These are phyloP conservation scores for Potamarius usumacintae DNA, from an alignment of 2,113 vertebrate genomes.

Conservation along the genomic window DNA sequence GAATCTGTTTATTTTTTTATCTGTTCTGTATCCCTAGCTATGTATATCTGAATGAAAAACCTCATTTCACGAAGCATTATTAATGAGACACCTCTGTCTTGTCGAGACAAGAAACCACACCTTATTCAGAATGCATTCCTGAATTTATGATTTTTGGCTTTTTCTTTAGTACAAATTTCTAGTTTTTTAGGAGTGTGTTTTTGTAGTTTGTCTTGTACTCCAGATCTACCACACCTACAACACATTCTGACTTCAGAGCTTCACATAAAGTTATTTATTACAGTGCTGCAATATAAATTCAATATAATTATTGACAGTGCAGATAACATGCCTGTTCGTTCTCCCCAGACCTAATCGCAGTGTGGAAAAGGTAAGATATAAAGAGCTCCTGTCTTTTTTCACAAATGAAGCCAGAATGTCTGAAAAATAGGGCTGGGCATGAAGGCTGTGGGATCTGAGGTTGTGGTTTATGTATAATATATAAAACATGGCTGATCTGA, in stretches of 20 bases:
- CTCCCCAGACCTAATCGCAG: conserved; percentile 76
- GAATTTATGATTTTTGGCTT: background rate
- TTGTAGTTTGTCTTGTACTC: background rate
- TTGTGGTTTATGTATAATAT: conserved; percentile 35
- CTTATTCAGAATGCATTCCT: conserved; percentile 15
- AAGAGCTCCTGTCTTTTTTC: conserved; percentile 36
- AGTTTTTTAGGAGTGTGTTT: background rate
- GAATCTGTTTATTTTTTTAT: background rate
- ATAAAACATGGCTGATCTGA: conserved; percentile 69
- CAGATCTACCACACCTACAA: background rate
- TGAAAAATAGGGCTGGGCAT: background rate
- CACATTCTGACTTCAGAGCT: background rate
- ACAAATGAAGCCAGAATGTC: background rate
- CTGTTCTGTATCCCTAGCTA: background rate
- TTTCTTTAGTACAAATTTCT: background rate
- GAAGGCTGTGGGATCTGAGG: background rate
- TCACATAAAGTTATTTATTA: background rate
- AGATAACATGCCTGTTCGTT: conserved; percentile 44
- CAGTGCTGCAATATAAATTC: background rate
- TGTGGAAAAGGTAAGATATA: conserved; percentile 78
- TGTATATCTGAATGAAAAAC: background rate
- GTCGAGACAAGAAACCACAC: conserved; percentile 24
- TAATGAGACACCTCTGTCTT: background rate
- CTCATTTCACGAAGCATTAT: background rate
- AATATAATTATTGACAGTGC: background rate